A percentile compares a stretch with the other conserved stretches of the same genome.
Evolutionary conservation across 2,888 invertebrate species (phyloP).

Genomic region (Agriopis aurantiaria): DNA sequence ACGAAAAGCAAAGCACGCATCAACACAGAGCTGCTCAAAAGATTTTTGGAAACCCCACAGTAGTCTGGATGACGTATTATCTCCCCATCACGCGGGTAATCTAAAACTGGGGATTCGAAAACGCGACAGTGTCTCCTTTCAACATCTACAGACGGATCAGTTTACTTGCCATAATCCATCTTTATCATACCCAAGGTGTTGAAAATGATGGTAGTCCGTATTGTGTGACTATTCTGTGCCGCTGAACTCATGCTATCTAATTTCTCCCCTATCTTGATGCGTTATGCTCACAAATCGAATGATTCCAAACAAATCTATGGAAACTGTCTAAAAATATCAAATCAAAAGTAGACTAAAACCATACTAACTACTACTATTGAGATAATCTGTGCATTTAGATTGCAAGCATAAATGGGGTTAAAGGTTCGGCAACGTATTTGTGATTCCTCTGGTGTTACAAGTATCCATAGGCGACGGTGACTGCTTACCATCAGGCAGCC

Average conservation of each 20-base stretch:
- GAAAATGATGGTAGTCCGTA: not conserved
- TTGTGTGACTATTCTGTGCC: not conserved
- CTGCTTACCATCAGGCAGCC: too few relatives aligned
- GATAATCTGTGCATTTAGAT: too few relatives aligned
- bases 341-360: too few relatives aligned
- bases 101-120: slow-evolving; percentile 22
- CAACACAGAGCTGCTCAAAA: slow-evolving; percentile 16
- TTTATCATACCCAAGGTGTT: slow-evolving; percentile 10
- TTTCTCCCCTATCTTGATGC: not conserved
- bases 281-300: not conserved
- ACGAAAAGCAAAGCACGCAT: not conserved
- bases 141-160: slow-evolving; percentile 55
- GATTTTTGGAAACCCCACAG: slow-evolving; percentile 59
- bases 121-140: slow-evolving; percentile 59
- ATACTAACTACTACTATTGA: too few relatives aligned
- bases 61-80: slow-evolving; percentile 60
- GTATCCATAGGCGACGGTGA: too few relatives aligned
- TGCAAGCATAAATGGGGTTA: too few relatives aligned
- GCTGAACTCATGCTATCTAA: not conserved
- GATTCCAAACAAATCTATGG: not conserved
- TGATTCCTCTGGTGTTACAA: too few relatives aligned
- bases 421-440: too few relatives aligned
- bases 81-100: slow-evolving; percentile 55
- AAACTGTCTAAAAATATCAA: too few relatives aligned
- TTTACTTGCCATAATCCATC: slow-evolving; percentile 49